These are phyloP conservation scores for Leucophora obtusa DNA, from an alignment of 2,888 invertebrate species.

Conservation along the genomic window DNA sequence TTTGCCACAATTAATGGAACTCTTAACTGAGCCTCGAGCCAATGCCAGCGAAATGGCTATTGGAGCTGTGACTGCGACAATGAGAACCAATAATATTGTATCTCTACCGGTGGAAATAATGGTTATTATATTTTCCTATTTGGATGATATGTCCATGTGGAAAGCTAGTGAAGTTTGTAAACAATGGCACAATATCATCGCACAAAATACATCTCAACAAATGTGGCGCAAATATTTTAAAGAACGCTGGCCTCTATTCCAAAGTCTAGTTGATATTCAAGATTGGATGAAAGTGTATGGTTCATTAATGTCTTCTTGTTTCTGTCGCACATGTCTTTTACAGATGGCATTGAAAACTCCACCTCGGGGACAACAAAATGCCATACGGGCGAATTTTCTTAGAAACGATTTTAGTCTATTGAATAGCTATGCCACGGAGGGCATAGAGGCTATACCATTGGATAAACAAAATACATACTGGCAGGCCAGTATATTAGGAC, in stretches of 20 bases:
- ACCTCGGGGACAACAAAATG: conserved; percentile 85
- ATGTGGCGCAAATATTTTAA: conserved; percentile 90
- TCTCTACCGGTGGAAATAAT: conserved; percentile 82
- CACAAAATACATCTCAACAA: conserved; percentile 86
- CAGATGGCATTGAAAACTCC: conserved; percentile 88
- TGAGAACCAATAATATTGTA: conserved; percentile 68
- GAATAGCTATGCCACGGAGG: conserved; percentile 77
- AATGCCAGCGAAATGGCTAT: conserved; percentile 69
- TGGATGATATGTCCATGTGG: conserved; percentile 95
- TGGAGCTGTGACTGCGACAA: conserved; percentile 19
- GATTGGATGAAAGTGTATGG: conserved; percentile 91
- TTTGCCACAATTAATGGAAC: conserved; percentile 74
- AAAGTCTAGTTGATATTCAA: conserved; percentile 84
- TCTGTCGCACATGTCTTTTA: conserved; percentile 91
- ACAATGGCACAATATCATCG: conserved; percentile 90
- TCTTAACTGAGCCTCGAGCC: conserved; percentile 73
- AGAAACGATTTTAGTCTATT: conserved; percentile 84
- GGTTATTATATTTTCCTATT: conserved; percentile 90
- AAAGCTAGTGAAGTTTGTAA: conserved; percentile 91
- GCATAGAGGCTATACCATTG: conserved; percentile 78
- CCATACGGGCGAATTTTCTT: conserved; percentile 89
- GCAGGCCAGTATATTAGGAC: conserved; percentile 96
- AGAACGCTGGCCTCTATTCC: conserved; percentile 91
- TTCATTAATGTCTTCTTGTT: conserved; percentile 86
- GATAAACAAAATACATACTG: conserved; percentile 83